Base-by-base conservation (phyloP, 2,113 vertebrate species). In the Rhinopomastus cyanomelas region DNA sequence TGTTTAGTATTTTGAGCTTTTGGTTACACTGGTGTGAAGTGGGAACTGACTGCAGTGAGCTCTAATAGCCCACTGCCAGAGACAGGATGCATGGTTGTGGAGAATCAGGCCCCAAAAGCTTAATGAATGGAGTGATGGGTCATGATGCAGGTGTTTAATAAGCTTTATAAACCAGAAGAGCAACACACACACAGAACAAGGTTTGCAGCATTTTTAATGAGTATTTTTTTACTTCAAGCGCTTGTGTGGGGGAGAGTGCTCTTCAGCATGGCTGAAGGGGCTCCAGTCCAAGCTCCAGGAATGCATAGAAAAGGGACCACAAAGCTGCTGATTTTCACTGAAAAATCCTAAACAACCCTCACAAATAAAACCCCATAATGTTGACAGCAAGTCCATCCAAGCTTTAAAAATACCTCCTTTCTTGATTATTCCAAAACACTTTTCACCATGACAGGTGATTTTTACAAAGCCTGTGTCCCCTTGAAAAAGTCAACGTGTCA, bases 131-230 rank as follows among this genome's bases (percentile, higher is more conserved):
- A 91, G 44, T 5, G 25, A 69, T 90, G 69, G 68, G 66, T 79
- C 62, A 20, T 62, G 66, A 72, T 89, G 65, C 75, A n/a, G 88
- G 69, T 74, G 65, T 71, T 92, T 85, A 92, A 89, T 46, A 81
- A 79, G 61, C 44, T 84, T 94, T 72, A 78, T 57, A 84, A 92
- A 78, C 17, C 25, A 71, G 57, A 83, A 86, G 69, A 42, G 39
- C 39, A 42, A 64, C 49, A 9, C 55, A 73, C 82, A 79, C 27
- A n/a, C 26, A 13, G 62, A 89, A 78, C 48, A 76, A 27, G 3
- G 9, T 80, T 92, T 81, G 55, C 56, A 74, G 15, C 39, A 25
- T 81, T 89, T 94, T 92, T 64, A 89, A 95, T 94, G 81, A 81
- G 59, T 29, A 19, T 11, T 29, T 14, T 14, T 4, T 92, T 88